Base-by-base conservation (phyloP, 2,113 vertebrate species). In the Oncorhynchus gorbuscha region DNA sequence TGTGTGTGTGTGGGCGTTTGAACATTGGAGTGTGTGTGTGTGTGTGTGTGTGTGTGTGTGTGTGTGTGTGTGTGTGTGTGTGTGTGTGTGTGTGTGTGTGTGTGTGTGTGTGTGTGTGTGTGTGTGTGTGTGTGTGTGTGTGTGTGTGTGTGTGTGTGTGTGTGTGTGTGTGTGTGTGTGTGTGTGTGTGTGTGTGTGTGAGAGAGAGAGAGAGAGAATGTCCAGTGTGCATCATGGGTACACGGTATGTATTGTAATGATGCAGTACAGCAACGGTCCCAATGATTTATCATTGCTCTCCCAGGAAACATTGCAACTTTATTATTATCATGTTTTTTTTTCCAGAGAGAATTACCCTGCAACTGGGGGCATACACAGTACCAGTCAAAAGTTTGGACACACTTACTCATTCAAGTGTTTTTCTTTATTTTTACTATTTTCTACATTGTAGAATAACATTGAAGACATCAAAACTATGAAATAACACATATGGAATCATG, bases 231-330 rank as follows among this genome's bases (percentile, higher is more conserved):
- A 51, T 13, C 49, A 14, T 51, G 49, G 16, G 49, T 51, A 51
- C 12, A 51, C 14, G 4, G 49, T 51, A 39, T 39, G 39, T 39
- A 39, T 9, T 39, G 39, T 39, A 45, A 14, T 12, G 69, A 72
- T 73, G 30, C 55, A 30, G 32, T 68, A 49, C n/a, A 13, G 62
- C 26, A 77, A 72, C 81, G 26, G 65, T 16, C 49, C 39, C 48
- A 32, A 71, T 78, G 83, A 83, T 83, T 73, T 77, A 87, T 86
- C 71, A 55, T 12, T 24, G 39, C 39, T 39, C 39, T 39, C 39
- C 64, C 12, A 30, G 65, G 70, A 5, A 8, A 81, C 72, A 35
- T 51, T 49, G 8, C 8, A 45, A 45, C 9, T 13, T 16, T 1
- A 51, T 32, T n/a, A 69, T 82, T 70, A 72, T 35, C 24, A 62